Conservation (phyloP, 2,888 invertebrate species). For the Hypolimnas misippus region DNA sequence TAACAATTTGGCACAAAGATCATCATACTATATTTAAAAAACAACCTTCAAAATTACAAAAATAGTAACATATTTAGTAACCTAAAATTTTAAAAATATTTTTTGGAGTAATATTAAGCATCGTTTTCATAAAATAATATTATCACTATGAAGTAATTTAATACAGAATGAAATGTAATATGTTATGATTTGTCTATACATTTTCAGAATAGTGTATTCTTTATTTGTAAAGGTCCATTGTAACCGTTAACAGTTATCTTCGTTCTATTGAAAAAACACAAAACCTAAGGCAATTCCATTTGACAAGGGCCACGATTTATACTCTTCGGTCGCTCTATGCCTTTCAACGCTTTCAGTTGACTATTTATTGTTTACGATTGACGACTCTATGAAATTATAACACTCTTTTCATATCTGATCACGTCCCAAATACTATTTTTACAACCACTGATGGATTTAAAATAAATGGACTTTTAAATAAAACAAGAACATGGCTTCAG, state of each 20-base stretch:
- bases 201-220: neutral
- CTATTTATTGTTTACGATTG: constrained; percentile 12
- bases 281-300: constrained; percentile 36
- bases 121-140: no score
- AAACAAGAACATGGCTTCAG: no score
- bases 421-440: no score
- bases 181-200: neutral
- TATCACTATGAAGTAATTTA: neutral
- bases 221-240: constrained; percentile 19
- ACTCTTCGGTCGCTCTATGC: constrained; percentile 25
- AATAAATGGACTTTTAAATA: no score
- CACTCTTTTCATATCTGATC: no score
- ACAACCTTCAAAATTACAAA: no score
- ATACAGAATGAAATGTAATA: neutral
- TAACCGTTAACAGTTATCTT: constrained; percentile 17
- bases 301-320: constrained; percentile 43
- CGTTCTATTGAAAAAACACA: constrained; percentile 18
- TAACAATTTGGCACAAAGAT: no score
- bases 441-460: no score
- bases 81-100: no score
- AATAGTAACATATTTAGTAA: no score
- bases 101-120: no score
- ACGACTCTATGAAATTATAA: constrained; percentile 1
- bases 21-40: no score
- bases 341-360: constrained; percentile 16